A percentile compares a stretch with the other conserved stretches of the same genome.
Evolutionary conservation across 2,888 invertebrate genomes (phyloP).

Genomic region (Brachypterus glaber): DNA sequence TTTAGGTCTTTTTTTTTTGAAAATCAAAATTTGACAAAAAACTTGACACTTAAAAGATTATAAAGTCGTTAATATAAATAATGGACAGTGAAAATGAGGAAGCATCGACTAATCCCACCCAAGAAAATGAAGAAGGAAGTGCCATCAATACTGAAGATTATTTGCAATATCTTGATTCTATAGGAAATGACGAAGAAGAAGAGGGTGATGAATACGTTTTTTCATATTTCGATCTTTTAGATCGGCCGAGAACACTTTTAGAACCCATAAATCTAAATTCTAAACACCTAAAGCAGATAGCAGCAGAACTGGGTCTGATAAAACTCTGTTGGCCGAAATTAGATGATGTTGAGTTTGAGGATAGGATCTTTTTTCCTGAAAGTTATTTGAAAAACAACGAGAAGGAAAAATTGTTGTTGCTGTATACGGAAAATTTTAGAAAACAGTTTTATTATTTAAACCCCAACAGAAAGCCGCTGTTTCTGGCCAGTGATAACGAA

Average conservation of each 20-base stretch:
- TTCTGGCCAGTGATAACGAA: slow-evolving; percentile 66
- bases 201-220: slow-evolving; percentile 24
- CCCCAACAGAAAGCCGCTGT: slow-evolving; percentile 53
- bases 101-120: too few relatives aligned
- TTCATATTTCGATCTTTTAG: slow-evolving; percentile 34
- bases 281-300: slow-evolving; percentile 49
- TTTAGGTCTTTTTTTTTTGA: too few relatives aligned
- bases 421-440: slow-evolving; percentile 71
- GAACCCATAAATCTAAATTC: slow-evolving; percentile 39
- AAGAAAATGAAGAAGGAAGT: too few relatives aligned
- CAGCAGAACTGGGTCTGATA: slow-evolving; percentile 51
- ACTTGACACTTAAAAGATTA: too few relatives aligned
- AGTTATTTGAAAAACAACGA: slow-evolving; percentile 56
- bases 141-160: too few relatives aligned
- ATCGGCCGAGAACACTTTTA: slow-evolving; percentile 31
- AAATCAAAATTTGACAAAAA: too few relatives aligned
- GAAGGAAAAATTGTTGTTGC: slow-evolving; percentile 61
- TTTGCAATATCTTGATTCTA: too few relatives aligned
- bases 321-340: slow-evolving; percentile 56
- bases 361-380: slow-evolving; percentile 50
- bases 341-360: slow-evolving; percentile 47
- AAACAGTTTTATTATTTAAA: slow-evolving; percentile 54
- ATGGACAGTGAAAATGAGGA: too few relatives aligned
- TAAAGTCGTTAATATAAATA: too few relatives aligned
- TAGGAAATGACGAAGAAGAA: slow-evolving; percentile 12